These are phyloP conservation scores for Pasiphila rectangulata DNA, from an alignment of 2,888 invertebrate species.

Conservation along the genomic window DNA sequence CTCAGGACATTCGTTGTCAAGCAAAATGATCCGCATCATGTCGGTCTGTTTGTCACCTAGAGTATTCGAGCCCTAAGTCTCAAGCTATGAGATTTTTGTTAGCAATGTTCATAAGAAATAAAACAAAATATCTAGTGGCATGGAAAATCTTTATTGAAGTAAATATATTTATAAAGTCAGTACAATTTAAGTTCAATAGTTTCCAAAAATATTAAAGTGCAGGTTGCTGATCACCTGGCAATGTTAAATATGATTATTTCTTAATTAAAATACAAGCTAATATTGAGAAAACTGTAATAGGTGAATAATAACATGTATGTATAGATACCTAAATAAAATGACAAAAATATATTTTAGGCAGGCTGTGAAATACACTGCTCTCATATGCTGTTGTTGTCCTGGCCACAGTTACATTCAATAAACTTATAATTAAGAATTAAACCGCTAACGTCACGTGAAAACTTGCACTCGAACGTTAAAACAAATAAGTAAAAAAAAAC, in stretches of 20 bases:
- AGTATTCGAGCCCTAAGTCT: no score
- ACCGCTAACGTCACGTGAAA: constrained; percentile 68
- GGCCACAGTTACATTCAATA: constrained; percentile 75
- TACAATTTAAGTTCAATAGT: constrained; percentile 83
- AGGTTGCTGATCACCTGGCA: constrained; percentile 82
- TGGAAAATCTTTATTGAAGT: constrained; percentile 83
- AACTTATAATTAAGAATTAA: constrained; percentile 72
- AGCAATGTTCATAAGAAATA: background rate
- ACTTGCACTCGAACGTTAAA: constrained; percentile 57
- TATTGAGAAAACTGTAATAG: constrained; percentile 82
- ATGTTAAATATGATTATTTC: constrained; percentile 83
- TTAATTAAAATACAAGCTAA: constrained; percentile 83
- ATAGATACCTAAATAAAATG: constrained; percentile 79
- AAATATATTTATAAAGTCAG: constrained; percentile 83
- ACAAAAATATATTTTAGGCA: constrained; percentile 82
- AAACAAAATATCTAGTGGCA: constrained; percentile 67
- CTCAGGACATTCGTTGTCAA: no score
- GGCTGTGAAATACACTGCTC: constrained; percentile 78
- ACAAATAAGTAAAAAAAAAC: constrained; percentile 39
- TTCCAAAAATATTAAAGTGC: constrained; percentile 83
- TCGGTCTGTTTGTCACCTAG: no score
- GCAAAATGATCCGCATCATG: no score
- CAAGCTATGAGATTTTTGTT: no score
- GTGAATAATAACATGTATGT: constrained; percentile 79
- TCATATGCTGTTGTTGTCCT: constrained; percentile 72